Base-by-base conservation (phyloP, 2,113 vertebrate genomes). In the Marcusenius ussheri region DNA sequence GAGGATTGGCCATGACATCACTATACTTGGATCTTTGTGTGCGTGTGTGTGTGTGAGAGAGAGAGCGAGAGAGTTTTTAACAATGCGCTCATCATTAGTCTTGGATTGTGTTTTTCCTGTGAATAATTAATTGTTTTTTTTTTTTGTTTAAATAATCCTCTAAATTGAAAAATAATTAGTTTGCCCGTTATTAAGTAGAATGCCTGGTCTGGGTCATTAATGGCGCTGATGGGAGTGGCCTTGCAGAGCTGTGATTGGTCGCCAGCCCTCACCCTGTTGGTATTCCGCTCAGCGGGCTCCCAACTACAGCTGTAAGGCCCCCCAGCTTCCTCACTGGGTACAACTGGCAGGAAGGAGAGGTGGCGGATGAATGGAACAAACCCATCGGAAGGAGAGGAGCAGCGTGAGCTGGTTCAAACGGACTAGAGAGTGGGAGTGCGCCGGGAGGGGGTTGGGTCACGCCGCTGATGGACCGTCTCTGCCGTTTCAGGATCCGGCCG, bases 401-500 rank as follows among this genome's bases (percentile, higher is more conserved):
- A 50, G 84, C 2, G 47, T 86, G 85, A 50, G 6, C 27, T 15
- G 11, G 15, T 19, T 17, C 13, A 51, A 17, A 49, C 9, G 31
- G 3, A 51, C 50, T 87, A 8, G 10, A 13, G 83, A 46, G 49
- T 87, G 49, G 13, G 7, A 27, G 49, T 27, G 50, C 4, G 5
- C 27, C 24, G 17, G 9, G 27, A 8, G 39, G 27, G 5, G 50
- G 49, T 21, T 15, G 35, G 2, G 74, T 49, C 74, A 51, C 10
- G 13, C 50, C 35, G 15, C 77, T 84, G 80, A 58, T 85, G 80
- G 39, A 5, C 17, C 15, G 7, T 17, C 21, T 62, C 53, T 58
- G 50, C 89, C 39, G 24, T 91, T 90, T 80, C 58, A 97, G 96
- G 94, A 90, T 27, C 91, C 93, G 74, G 90, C 92, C 1, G 92